These are phyloP conservation scores for Neelides folsomi DNA, from an alignment of 2,888 invertebrate genomes.

Conservation along the genomic window DNA sequence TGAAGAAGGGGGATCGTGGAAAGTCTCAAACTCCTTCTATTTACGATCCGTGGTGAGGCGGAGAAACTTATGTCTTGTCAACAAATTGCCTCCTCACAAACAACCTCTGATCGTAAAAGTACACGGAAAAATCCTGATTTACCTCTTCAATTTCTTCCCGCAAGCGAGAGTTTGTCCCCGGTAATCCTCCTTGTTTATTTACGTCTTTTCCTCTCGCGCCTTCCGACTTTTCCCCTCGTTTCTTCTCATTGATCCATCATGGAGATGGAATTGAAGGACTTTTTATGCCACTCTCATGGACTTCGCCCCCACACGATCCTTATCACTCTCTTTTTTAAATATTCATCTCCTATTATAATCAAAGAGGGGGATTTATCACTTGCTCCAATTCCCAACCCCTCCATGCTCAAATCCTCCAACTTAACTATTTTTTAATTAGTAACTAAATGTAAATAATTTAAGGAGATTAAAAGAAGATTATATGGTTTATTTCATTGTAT, in stretches of 20 bases:
- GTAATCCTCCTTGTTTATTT: background rate
- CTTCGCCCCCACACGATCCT: constrained; percentile 4
- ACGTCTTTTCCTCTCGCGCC: background rate
- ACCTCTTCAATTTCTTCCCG: constrained; percentile 11
- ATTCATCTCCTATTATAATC: no score
- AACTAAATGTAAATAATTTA: no score
- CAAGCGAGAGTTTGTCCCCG: constrained; percentile 3
- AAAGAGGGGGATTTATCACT: no score
- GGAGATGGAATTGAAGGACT: no score
- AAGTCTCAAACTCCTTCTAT: no score
- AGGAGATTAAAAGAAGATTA: no score
- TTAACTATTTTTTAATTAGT: no score
- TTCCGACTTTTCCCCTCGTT: background rate
- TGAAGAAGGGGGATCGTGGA: no score
- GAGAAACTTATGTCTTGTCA: background rate
- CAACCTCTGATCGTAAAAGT: constrained; percentile 14
- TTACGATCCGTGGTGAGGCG: background rate
- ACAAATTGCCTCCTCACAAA: constrained; percentile 9
- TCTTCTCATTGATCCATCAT: background rate
- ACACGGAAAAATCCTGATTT: constrained; percentile 16
- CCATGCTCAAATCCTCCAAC: no score
- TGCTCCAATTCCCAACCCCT: no score
- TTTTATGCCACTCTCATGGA: background rate
- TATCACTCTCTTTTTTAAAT: constrained; percentile 4
- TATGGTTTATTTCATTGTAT: no score